Base-by-base conservation (phyloP, 2,797 vertebrate species). In the Parambassis ranga region DNA sequence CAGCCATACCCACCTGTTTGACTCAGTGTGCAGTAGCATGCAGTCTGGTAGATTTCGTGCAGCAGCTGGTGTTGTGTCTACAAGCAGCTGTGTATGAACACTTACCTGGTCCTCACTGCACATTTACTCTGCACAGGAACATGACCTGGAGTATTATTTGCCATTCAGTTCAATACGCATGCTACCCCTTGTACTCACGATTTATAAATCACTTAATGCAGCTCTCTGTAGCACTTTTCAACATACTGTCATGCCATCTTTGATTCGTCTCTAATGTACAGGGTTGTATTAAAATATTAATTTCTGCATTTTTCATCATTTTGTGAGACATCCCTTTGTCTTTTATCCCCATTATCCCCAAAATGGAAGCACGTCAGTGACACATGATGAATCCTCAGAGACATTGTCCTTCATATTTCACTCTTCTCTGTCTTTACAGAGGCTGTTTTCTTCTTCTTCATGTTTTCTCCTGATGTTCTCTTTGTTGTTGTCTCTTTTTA, bases 211-310 rank as follows among this genome's bases (percentile, higher is more conserved):
- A 15, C 30, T 64, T 6, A 0, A 15, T 71, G 41, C 65, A 28
- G 61, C 39, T 38, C 32, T 61, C n/a, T 15, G 19, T 16, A 22
- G 32, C 22, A 7, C 39, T 35, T 44, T 31, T 51, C 37, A 47
- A 43, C 46, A 65, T 53, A 30, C 55, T 61, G 48, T 59, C 43
- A 43, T 47, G 67, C 26, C 48, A 39, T 43, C 55, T 24, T 53
- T 60, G 38, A 22, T 5, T 59, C 36, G 36, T 11, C 28, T 63
- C 24, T 51, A 49, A 53, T 48, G 39, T 49, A 63, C 55, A 51
- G 37, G 20, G 5, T 8, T 24, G 11, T 0, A 10, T 18, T 83
- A 10, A 68, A 81, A 76, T 75, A 82, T 79, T 84, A 15, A 81
- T 73, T 31, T 6, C 10, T 56, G 56, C 46, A 3, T 53, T 63